These are phyloP conservation scores for Steinernema hermaphroditum DNA, from an alignment of 2,888 invertebrate species.

Conservation along the genomic window DNA sequence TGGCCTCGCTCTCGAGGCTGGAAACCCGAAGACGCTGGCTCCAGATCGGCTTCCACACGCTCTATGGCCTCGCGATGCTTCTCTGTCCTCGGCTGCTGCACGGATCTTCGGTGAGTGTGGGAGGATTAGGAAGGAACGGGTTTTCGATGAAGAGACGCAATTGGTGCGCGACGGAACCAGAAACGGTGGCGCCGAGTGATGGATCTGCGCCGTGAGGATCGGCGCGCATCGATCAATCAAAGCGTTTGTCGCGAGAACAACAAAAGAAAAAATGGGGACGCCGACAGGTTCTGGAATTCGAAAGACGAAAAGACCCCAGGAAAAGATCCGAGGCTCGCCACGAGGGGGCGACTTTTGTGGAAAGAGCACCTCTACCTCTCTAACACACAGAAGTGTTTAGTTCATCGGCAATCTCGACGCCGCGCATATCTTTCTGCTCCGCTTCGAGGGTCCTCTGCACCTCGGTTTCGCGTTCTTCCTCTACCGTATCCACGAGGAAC, in stretches of 20 bases:
- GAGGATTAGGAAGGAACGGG: slow-evolving; percentile 15
- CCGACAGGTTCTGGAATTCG: slow-evolving; percentile 1
- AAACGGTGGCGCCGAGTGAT: slow-evolving; percentile 14
- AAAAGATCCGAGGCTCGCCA: too few relatives aligned
- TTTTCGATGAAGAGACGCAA: slow-evolving; percentile 9
- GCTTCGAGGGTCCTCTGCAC: slow-evolving; percentile 54
- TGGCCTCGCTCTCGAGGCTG: neutral
- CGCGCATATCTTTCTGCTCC: slow-evolving; percentile 54
- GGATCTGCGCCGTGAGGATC: slow-evolving; percentile 16
- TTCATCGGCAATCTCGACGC: slow-evolving; percentile 47
- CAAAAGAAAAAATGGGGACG: slow-evolving; percentile 6
- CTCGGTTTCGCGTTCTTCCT: slow-evolving; percentile 49
- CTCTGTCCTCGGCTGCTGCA: slow-evolving; percentile 35
- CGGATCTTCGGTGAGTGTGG: slow-evolving; percentile 33
- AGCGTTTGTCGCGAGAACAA: slow-evolving; percentile 8
- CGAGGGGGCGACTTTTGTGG: too few relatives aligned
- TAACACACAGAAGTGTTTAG: slow-evolving; percentile 33
- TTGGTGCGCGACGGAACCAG: slow-evolving; percentile 26
- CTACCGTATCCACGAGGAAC: slow-evolving; percentile 13
- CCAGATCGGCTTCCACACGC: slow-evolving; percentile 33
- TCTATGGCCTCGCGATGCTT: slow-evolving; percentile 28
- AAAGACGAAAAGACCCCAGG: too few relatives aligned
- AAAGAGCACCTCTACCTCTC: too few relatives aligned
- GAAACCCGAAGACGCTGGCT: slow-evolving; percentile 20
- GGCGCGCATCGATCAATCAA: slow-evolving; percentile 13